Evolutionary conservation across 2,113 vertebrate genomes (phyloP).

Genomic region (Chiloscyllium plagiosum): DNA sequence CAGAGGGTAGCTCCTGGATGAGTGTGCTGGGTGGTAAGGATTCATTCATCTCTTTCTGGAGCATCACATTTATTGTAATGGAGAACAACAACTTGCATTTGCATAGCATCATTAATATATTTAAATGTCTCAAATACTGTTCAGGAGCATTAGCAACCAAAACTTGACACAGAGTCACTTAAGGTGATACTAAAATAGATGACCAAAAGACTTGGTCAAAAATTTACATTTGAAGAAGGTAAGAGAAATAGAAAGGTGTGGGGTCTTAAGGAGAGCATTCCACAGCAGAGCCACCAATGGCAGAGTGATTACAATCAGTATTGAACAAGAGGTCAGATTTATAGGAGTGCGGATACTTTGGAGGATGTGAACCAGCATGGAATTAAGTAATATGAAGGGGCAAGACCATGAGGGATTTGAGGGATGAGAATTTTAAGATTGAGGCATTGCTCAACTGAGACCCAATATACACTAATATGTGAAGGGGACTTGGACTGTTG

Average conservation of each 20-base stretch:
- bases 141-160: not conserved
- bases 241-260: not conserved
- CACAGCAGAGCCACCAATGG: not conserved
- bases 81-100: not conserved
- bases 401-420: not conserved
- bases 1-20: not conserved
- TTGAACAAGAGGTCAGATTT: not conserved
- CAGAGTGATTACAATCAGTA: not conserved
- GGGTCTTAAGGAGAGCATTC: not conserved
- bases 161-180: not conserved
- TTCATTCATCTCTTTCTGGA: not conserved
- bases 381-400: not conserved
- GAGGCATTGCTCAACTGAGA: not conserved
- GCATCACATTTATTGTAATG: not conserved
- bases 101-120: not conserved
- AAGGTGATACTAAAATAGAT: not conserved
- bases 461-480: too few relatives aligned
- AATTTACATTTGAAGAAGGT: not conserved
- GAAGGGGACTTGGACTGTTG: too few relatives aligned
- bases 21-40: too few relatives aligned
- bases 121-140: not conserved
- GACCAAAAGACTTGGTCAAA: not conserved
- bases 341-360: not conserved
- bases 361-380: too few relatives aligned
- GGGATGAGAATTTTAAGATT: not conserved